A percentile compares a stretch with the other conserved stretches of the same genome.
Evolutionary conservation across 2,888 invertebrate genomes (phyloP).

Genomic region (Oegoconia quadripuncta): DNA sequence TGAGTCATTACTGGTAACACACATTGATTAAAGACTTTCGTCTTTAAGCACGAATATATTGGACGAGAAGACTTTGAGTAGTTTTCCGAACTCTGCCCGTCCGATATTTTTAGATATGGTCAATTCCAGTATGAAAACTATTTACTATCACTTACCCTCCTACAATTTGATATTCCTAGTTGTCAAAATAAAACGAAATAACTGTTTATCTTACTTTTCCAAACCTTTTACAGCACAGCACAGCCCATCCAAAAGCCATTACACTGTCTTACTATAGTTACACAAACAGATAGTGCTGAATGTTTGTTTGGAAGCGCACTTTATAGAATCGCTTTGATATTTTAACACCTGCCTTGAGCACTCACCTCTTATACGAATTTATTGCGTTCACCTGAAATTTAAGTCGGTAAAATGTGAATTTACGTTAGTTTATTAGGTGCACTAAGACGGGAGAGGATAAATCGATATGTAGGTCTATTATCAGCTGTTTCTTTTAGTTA

Average conservation of each 20-base stretch:
- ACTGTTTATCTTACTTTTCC: neutral
- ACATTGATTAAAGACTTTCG: too few species aligned
- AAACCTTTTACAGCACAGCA: conserved; percentile 15
- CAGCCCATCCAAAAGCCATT: conserved; percentile 23
- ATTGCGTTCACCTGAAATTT: conserved; percentile 10
- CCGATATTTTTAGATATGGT: too few species aligned
- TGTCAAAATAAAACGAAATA: neutral
- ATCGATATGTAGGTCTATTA: too few species aligned
- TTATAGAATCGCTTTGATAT: conserved; percentile 45
- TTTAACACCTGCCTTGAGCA: conserved; percentile 34
- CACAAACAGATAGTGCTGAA: conserved; percentile 25
- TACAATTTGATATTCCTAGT: too few species aligned
- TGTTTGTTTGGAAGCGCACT: conserved; percentile 32
- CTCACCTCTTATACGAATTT: conserved; percentile 15
- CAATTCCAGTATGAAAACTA: neutral
- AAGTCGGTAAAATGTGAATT: conserved; percentile 1
- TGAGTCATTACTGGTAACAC: too few species aligned
- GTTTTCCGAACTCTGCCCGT: too few species aligned
- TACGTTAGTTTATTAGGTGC: neutral
- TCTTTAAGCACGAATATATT: too few species aligned
- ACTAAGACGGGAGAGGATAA: too few species aligned
- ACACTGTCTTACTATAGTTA: conserved; percentile 35
- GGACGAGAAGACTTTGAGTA: too few species aligned
- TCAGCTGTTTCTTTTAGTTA: too few species aligned
- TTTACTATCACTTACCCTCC: neutral